Conservation (phyloP, 2,888 invertebrate genomes). For the Noctuana brunneofusca region DNA sequence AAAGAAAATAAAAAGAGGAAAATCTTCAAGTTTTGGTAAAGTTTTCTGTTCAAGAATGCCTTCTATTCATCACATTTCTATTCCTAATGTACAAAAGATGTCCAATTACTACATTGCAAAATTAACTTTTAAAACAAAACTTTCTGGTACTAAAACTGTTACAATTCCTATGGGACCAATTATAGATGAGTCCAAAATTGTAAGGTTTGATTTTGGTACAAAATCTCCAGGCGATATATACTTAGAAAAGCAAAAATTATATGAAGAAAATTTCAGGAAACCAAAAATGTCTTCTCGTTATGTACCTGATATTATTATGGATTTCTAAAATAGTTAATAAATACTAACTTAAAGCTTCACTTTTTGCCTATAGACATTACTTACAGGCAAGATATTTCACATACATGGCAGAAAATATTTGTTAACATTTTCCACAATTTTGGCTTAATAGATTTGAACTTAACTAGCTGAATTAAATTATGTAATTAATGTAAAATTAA, state of each 20-base stretch:
- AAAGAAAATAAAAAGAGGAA: conserved; percentile 14
- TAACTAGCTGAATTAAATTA: too few relatives aligned
- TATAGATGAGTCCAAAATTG: conserved; percentile 11
- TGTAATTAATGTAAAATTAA: too few relatives aligned
- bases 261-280: conserved; percentile 5
- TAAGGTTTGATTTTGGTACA: conserved; percentile 26
- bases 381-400: too few relatives aligned
- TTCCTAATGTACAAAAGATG: conserved; percentile 9
- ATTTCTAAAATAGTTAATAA: too few relatives aligned
- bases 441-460: too few relatives aligned
- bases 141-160: conserved; percentile 2
- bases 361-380: too few relatives aligned
- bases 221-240: conserved; percentile 27
- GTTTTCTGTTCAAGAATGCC: conserved; percentile 16
- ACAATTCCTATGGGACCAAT: conserved; percentile 4
- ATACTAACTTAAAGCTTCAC: too few relatives aligned
- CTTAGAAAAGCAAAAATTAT: conserved; percentile 10
- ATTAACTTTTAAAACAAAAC: conserved; percentile 6
- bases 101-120: conserved; percentile 1
- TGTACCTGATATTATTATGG: conserved; percentile 7
- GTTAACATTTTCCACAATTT: too few relatives aligned
- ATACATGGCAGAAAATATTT: too few relatives aligned
- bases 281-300: conserved; percentile 21
- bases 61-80: neutral
- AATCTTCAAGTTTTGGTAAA: conserved; percentile 24